A percentile compares a stretch with the other conserved stretches of the same genome.
phyloP scores from a whole-genome alignment of 2,797 vertebrate species.

The Oreortyx pictus region DNA sequence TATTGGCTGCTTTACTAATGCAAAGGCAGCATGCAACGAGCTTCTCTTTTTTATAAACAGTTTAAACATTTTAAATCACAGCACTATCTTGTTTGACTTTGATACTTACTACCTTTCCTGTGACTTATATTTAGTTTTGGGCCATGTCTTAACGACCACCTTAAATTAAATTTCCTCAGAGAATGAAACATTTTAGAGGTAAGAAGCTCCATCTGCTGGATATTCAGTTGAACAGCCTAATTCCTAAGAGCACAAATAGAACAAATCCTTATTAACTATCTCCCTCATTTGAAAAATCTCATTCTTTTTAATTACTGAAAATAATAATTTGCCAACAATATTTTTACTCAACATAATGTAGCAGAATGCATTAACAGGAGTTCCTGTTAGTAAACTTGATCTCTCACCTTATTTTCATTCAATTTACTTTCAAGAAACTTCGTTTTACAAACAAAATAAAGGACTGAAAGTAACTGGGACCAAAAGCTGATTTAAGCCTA shows the following conservation, averaged over 20 bases:
- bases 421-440: not conserved
- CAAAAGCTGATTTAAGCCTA: not conserved
- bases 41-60: not conserved
- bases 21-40: not conserved
- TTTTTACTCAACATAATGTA: not conserved
- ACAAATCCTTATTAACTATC: not conserved
- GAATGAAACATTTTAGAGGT: conserved; percentile 53
- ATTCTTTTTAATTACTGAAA: not conserved
- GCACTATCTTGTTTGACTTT: not conserved
- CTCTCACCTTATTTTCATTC: not conserved
- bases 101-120: not conserved
- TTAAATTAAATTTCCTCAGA: not conserved
- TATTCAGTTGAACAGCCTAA: not conserved
- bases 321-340: not conserved
- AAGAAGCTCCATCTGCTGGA: conserved; percentile 78
- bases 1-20: not conserved
- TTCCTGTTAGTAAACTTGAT: not conserved
- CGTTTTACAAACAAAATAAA: not conserved
- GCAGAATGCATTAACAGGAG: not conserved
- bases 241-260: not conserved
- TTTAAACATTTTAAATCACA: not conserved
- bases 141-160: not conserved
- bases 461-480: not conserved
- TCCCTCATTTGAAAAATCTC: not conserved
- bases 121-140: not conserved